Base-by-base conservation (phyloP, 2,888 invertebrate genomes). In the Chaitophorus viminalis region DNA sequence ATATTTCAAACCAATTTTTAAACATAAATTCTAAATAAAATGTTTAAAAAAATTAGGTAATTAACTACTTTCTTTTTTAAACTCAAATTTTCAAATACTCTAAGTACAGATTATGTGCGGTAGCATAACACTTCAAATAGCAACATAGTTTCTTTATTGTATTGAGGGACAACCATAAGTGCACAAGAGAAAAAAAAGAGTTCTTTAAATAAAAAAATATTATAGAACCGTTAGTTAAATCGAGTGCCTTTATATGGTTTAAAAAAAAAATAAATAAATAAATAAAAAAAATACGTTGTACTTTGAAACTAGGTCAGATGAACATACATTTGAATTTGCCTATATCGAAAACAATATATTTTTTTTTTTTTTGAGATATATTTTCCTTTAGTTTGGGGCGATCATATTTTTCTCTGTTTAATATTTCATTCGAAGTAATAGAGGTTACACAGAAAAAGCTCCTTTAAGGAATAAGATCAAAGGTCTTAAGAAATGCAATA, bases 301-400 rank as follows among this genome's bases (percentile, higher is more conserved):
- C 3, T 25, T 36, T 60, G 11, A 29, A 74, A 83, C 21, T 83
- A 75, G 83, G 74, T 75, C 83, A 60, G 60, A 74, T 29, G 76
- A 18, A 52, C 6, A 46, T 46, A 25, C 8, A 52, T 31, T 33
- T 31, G 21, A 82, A 82, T 74, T 74, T 18, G 54, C 5, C 11
- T n/a, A 36, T 54, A 82, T 74, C 5, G 36, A 74, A 74, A 74
- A 74, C 18, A 74, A 74, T 54, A 74, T 54, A 54, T 74, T 54
- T 29, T 33, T 46, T 46, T 46, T 9, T 4, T 9, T 46, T 39
- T 39, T 82, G 31, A 14, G 8, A n/a, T n/a, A 31, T 11, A 54
- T 60, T 60, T 60, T 21, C 29, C 3, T 74, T n/a, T 33, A 18
- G 33, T 82, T 83, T 29, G 2, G 29, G 6, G 29, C 0, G 36